A percentile compares a stretch with the other conserved stretches of the same genome.
Conservation (phyloP, 2,888 invertebrate species). For the Phyto melanocephala region DNA sequence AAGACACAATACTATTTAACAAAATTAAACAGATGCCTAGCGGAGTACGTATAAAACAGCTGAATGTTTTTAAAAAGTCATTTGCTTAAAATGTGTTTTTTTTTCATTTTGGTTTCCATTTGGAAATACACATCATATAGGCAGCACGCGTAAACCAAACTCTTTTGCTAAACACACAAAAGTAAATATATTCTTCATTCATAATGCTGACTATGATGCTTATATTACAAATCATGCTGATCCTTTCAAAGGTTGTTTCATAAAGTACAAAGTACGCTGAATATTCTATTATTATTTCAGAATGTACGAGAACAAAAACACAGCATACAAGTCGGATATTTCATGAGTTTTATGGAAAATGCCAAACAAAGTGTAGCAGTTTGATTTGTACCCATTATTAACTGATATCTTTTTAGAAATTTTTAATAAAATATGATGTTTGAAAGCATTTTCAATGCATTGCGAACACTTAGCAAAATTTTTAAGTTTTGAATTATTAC, state of each 20-base stretch:
- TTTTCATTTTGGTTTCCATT: background rate
- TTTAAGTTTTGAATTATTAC: background rate
- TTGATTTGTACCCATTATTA: constrained; percentile 24
- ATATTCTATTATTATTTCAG: background rate
- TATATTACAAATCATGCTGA: constrained; percentile 52
- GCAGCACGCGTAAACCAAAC: constrained; percentile 35
- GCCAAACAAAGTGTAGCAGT: constrained; percentile 13
- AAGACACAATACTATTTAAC: background rate
- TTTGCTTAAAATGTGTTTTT: constrained; percentile 29
- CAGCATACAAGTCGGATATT: constrained; percentile 6
- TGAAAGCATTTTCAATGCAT: background rate
- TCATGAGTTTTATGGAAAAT: background rate
- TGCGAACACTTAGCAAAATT: background rate
- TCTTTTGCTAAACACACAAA: constrained; percentile 12
- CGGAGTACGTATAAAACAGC: constrained; percentile 2
- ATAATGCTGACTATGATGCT: constrained; percentile 27
- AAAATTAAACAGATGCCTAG: constrained; percentile 12
- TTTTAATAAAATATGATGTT: too few relatives aligned
- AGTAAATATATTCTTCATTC: background rate
- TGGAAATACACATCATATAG: background rate
- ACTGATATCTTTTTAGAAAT: constrained; percentile 10
- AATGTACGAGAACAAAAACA: constrained; percentile 20
- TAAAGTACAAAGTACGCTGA: background rate
- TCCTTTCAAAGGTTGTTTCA: constrained; percentile 21
- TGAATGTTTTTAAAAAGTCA: constrained; percentile 5